Base-by-base conservation (phyloP, 2,888 invertebrate genomes). In the Epistrophella euchroma region DNA sequence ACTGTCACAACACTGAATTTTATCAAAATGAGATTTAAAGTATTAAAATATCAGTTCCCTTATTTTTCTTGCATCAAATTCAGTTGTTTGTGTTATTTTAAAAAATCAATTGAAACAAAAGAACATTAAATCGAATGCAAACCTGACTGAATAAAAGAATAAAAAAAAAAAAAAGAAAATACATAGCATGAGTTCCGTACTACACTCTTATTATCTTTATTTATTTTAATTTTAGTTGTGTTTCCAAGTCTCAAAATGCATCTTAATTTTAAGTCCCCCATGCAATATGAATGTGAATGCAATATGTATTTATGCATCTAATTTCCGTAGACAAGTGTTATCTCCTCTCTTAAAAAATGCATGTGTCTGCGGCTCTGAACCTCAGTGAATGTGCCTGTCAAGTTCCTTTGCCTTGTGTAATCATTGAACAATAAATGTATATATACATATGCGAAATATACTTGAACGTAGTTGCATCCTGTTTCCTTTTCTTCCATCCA, bases 1-100 rank as follows among this genome's bases (percentile, higher is more conserved):
- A 85, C 85, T 73, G 56, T 85, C 85, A 81, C 85, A 81, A 85
- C 85, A 85, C 81, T 76, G 72, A 62, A 76, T 73, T 83, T n/a
- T 77, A 68, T 62, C 56, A 45, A 70, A 78, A 55, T 32, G 5
- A 56, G 62, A 81, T 64, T 47, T 47, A 35, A 66, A 19, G 4
- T 66, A 13, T 9, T 40, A 37, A 37, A 62, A 45, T 58, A n/a
- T 52, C 58, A 55, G 10, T 37, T 70, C 37, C 47, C 40, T 17
- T 50, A 10, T 72, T 76, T 72, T 50, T 22, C 32, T 35, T 81
- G 76, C 76, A 72, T 56, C 62, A 72, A 55, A 17, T 50, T 45
- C 19, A 35, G 19, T 43, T 47, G 40, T 37, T 22, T 15, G 58
- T 52, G 10, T 9, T 15, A 25, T 10, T 28, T 64, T 19, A 3